Conservation (phyloP, 2,113 vertebrate genomes). For the Myrmecophaga tridactyla region DNA sequence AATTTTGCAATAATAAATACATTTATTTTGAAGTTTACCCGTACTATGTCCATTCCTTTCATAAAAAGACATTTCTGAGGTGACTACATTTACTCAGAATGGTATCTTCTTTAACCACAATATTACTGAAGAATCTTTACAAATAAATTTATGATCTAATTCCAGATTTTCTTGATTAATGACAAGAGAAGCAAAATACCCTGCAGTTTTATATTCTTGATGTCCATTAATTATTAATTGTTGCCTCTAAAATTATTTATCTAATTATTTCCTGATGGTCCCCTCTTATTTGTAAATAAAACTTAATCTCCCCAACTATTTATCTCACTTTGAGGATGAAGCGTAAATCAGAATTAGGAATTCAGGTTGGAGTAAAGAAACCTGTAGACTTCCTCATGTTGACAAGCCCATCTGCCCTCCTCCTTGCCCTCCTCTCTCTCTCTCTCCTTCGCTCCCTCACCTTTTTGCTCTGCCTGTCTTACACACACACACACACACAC, state of each 20-base stretch:
- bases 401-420: neutral
- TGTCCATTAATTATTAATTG: slow-evolving; percentile 33
- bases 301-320: neutral
- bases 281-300: slow-evolving; percentile 54
- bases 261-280: slow-evolving; percentile 58
- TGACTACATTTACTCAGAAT: neutral
- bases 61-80: neutral
- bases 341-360: slow-evolving; percentile 21
- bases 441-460: too few relatives aligned
- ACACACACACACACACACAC: neutral
- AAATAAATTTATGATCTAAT: neutral
- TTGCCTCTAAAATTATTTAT: slow-evolving; percentile 55
- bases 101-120: neutral
- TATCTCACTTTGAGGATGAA: neutral
- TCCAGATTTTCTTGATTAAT: neutral
- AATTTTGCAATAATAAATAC: neutral
- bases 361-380: neutral
- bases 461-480: too few relatives aligned
- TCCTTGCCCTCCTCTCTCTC: too few relatives aligned
- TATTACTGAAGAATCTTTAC: neutral
- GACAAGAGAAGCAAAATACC: neutral
- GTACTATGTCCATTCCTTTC: neutral
- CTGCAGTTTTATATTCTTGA: neutral
- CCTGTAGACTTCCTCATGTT: neutral
- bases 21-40: neutral